Evolutionary conservation across 2,888 invertebrate species (phyloP).

Genomic region (Liopterus haemorrhoidalis): DNA sequence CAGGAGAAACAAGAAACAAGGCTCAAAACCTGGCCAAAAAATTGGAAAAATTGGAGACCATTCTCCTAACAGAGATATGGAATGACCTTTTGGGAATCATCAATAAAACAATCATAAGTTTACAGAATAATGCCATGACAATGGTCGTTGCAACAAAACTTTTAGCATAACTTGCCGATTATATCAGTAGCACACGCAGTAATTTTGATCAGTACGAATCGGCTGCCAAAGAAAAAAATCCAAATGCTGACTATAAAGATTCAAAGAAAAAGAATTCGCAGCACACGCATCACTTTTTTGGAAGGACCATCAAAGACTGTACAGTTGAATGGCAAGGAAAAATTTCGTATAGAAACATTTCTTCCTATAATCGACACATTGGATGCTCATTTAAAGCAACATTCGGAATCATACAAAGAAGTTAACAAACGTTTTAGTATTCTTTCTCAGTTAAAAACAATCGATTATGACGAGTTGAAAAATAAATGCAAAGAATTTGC

Average conservation of each 20-base stretch:
- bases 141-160: conserved; percentile 23
- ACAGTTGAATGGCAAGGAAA: conserved; percentile 19
- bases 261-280: too few relatives aligned
- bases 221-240: conserved; percentile 20
- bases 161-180: conserved; percentile 15
- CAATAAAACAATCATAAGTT: conserved; percentile 32
- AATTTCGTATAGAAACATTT: conserved; percentile 24
- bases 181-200: conserved; percentile 17
- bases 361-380: conserved; percentile 27
- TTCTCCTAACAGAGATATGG: too few relatives aligned
- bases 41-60: too few relatives aligned
- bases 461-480: conserved; percentile 30
- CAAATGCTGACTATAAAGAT: conserved; percentile 18
- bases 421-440: conserved; percentile 32
- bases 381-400: conserved; percentile 32
- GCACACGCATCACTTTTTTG: conserved; percentile 20
- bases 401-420: conserved; percentile 26
- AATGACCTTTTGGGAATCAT: too few relatives aligned
- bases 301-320: conserved; percentile 16
- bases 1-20: too few relatives aligned
- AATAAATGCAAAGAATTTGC: conserved; percentile 23
- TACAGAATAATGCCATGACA: conserved; percentile 14
- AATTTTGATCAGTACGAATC: conserved; percentile 17
- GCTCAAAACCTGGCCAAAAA: too few relatives aligned
- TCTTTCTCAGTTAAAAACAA: conserved; percentile 26